These are phyloP conservation scores for Craniophora ligustri DNA, from an alignment of 2,888 invertebrate species.

Conservation along the genomic window DNA sequence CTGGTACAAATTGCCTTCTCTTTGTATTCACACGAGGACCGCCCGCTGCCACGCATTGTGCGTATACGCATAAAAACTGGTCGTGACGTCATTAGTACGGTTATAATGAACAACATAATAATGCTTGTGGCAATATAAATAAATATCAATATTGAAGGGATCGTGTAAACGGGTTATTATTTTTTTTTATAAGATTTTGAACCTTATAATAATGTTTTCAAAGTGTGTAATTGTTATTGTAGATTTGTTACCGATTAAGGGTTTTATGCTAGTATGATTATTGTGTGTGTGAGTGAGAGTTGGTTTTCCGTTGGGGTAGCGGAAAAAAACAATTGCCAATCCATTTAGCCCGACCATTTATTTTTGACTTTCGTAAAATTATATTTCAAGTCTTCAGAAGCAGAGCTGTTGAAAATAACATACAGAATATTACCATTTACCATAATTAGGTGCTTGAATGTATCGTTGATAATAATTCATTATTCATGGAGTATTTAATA, in stretches of 20 bases:
- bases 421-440: too few species aligned
- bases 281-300: too few species aligned
- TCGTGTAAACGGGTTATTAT: constrained; percentile 52
- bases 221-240: neutral
- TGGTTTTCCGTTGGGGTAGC: too few species aligned
- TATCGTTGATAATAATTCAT: too few species aligned
- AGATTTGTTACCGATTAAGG: neutral
- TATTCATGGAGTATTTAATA: too few species aligned
- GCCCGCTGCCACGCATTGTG: constrained; percentile 55
- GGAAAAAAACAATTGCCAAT: too few species aligned
- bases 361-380: too few species aligned
- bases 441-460: too few species aligned
- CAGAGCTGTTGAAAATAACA: too few species aligned
- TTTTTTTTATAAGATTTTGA: constrained; percentile 43
- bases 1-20: constrained; percentile 56
- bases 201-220: neutral
- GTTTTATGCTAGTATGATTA: too few species aligned
- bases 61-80: constrained; percentile 41
- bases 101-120: constrained; percentile 63
- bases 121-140: constrained; percentile 61
- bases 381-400: too few species aligned
- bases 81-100: constrained; percentile 57
- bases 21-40: constrained; percentile 58
- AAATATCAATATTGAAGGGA: constrained; percentile 61
- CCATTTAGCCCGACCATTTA: too few species aligned